Base-by-base conservation (phyloP, 2,888 invertebrate genomes). In the Glaucopsyche alexis region DNA sequence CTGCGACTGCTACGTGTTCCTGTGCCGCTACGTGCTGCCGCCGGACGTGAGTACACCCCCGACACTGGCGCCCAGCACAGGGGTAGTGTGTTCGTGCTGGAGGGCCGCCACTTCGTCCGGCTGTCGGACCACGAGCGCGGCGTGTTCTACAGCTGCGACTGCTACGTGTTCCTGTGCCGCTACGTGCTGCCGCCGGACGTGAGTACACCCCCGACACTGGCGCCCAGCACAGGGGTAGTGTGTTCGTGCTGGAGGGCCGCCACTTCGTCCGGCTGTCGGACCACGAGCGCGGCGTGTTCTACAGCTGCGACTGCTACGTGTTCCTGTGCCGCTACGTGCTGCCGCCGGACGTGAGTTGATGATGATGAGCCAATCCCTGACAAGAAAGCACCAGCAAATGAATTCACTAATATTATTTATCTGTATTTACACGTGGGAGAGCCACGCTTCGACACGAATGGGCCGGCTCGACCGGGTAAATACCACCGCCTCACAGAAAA, bases 231-330 rank as follows among this genome's bases (percentile, higher is more conserved):
- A n/a, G n/a, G n/a, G n/a, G n/a, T n/a, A n/a, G n/a, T n/a, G 95
- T 98, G 0, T 98, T 99, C 89, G 99, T 99, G 7, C 93, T 99
- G 76, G 99, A 99, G 88, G 98, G 98, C 13, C 96, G 97, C 81
- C 99, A 99, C 91, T 99, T 99, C 91, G 98, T 98, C n/a, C 95
- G 98, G 0, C 93, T 99, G 73, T 99, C 99, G 0, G 98, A 99
- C 85, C 96, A 97, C 84, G 99, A 99, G 92, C 93, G 98, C 40
- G 98, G 97, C 81, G 93, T 94, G 45, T 99, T 99, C 95, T 98
- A 81, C 95, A 96, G 0, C 92, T 93, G 65, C 40, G 9, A 40
- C 40, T 40, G 40, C 40, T 16, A 45, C 29, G 69, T 29, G 47
- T 16, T 45, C 45, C 55, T 16, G 8, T 47, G 47, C 47, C 47